phyloP scores from a whole-genome alignment of 2,888 invertebrate genomes.

The Acronicta leporina region DNA sequence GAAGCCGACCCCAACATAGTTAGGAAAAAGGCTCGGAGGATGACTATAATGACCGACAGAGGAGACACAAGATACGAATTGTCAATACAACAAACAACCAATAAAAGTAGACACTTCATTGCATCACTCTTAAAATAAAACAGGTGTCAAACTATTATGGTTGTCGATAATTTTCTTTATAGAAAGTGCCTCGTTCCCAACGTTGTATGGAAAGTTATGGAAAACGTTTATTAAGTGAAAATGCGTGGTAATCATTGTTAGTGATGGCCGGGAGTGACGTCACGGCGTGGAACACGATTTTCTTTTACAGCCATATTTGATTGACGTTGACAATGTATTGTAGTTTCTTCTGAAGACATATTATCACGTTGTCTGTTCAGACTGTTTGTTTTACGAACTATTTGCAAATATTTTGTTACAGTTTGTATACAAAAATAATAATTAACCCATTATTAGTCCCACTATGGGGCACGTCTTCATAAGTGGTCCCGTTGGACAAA shows the following conservation, averaged over 20 bases:
- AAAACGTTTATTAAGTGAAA: conserved; percentile 77
- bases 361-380: not conserved
- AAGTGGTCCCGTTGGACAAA: no score
- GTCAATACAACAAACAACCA: conserved; percentile 60
- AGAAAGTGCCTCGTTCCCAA: conserved; percentile 79
- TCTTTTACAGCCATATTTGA: conserved; percentile 25
- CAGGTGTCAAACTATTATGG: conserved; percentile 51
- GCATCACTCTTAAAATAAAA: conserved; percentile 11
- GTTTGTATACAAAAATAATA: no score
- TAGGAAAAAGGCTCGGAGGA: no score
- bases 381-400: conserved; percentile 11
- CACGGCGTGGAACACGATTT: conserved; percentile 16
- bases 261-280: conserved; percentile 23
- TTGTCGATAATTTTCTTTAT: conserved; percentile 66
- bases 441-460: no score
- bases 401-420: no score
- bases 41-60: conserved; percentile 63
- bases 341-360: conserved; percentile 2
- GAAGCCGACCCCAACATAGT: no score
- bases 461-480: no score
- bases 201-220: conserved; percentile 69
- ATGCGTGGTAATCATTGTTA: conserved; percentile 59
- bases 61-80: conserved; percentile 70
- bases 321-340: conserved; percentile 16
- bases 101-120: conserved; percentile 28